Conservation (phyloP, 2,888 invertebrate species). For the Brenthis hecate region DNA sequence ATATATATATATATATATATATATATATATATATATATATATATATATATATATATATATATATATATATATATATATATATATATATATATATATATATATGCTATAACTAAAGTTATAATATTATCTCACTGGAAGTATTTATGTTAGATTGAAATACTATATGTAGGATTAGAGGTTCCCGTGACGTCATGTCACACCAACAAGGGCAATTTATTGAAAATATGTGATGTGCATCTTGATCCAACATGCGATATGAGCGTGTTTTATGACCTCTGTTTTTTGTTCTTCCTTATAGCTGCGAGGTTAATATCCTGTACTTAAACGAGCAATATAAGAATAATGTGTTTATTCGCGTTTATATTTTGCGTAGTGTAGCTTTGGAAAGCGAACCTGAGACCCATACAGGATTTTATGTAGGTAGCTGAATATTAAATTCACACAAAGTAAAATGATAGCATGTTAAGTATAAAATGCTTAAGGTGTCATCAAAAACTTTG, state of each 20-base stretch:
- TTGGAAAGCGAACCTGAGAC: no score
- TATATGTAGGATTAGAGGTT: neutral
- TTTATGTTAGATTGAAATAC: no score
- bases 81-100: no score
- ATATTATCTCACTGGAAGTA: no score
- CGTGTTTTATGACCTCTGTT: constrained; percentile 30
- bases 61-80: no score
- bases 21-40: no score
- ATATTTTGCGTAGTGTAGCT: neutral
- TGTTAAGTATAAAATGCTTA: no score
- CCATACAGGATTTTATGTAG: no score
- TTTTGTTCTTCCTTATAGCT: constrained; percentile 28
- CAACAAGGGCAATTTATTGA: constrained; percentile 24
- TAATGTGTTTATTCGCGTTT: neutral
- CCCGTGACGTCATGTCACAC: constrained; percentile 38
- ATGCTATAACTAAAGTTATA: no score
- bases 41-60: no score
- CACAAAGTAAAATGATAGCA: neutral
- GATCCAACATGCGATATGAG: constrained; percentile 28
- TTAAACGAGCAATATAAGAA: constrained; percentile 5
- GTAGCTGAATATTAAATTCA: neutral
- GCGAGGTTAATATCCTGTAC: constrained; percentile 16
- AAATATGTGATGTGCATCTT: constrained; percentile 28
- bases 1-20: no score
- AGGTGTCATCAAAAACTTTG: no score